phyloP scores from a whole-genome alignment of 1,140 invertebrate species.

The Drosophila micromelanica region DNA sequence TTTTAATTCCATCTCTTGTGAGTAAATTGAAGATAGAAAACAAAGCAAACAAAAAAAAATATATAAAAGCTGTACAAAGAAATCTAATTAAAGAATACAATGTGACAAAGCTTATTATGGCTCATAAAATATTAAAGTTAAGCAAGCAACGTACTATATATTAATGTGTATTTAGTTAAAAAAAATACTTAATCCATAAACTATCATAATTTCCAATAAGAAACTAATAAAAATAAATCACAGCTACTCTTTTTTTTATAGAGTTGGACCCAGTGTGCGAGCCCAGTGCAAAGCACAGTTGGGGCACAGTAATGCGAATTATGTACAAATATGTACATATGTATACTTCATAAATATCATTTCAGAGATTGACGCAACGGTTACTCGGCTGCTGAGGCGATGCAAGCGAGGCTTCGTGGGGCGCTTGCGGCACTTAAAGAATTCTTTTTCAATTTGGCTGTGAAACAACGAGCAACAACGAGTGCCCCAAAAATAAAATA shows the following conservation, averaged over 20 bases:
- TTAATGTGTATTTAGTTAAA: no score
- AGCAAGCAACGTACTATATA: no score
- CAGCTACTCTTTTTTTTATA: slow-evolving; percentile 5
- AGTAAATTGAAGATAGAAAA: no score
- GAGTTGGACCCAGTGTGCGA: slow-evolving; percentile 22
- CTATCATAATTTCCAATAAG: no score
- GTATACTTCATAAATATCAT: slow-evolving; percentile 27
- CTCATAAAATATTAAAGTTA: no score
- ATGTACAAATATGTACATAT: slow-evolving; percentile 9
- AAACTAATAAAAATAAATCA: background rate
- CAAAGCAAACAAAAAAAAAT: no score
- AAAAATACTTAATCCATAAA: no score
- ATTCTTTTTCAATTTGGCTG: slow-evolving; percentile 79
- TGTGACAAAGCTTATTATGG: no score
- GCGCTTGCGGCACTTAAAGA: slow-evolving; percentile 64
- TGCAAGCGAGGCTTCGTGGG: slow-evolving; percentile 53
- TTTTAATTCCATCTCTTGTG: background rate
- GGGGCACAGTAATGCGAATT: slow-evolving; percentile 26
- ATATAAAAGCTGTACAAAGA: background rate
- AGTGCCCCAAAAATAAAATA: slow-evolving; percentile 9
- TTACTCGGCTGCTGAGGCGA: slow-evolving; percentile 24
- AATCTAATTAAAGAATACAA: no score
- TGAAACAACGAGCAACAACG: slow-evolving; percentile 78
- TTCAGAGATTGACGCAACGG: slow-evolving; percentile 35
- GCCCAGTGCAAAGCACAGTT: slow-evolving; percentile 19